These are phyloP conservation scores for Copsychus sechellarum DNA, from an alignment of 2,113 vertebrate species.

Conservation along the genomic window DNA sequence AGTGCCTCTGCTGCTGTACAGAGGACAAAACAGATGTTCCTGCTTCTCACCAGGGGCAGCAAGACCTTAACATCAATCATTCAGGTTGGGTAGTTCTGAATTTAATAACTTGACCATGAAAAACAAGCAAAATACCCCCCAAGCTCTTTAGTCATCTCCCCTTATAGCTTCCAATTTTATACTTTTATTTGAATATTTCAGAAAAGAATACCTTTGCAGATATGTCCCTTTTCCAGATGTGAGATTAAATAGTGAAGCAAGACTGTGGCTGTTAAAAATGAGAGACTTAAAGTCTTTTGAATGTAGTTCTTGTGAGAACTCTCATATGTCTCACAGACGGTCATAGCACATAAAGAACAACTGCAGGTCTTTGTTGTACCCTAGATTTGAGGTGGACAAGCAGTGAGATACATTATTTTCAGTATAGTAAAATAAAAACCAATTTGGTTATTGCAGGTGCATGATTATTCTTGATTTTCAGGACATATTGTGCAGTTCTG, in stretches of 20 bases:
- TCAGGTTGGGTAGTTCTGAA: neutral
- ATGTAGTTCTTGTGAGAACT: neutral
- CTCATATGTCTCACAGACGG: neutral
- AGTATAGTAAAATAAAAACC: neutral
- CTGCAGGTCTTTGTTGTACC: neutral
- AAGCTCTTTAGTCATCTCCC: neutral
- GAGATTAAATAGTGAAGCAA: neutral
- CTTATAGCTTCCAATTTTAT: neutral
- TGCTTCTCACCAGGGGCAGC: neutral
- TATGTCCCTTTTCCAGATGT: neutral
- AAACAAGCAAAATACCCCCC: accelerated
- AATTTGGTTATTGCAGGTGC: neutral
- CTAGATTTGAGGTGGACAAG: neutral
- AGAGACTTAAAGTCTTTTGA: neutral
- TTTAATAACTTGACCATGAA: neutral
- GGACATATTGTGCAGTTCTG: neutral
- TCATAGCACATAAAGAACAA: neutral
- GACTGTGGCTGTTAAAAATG: neutral
- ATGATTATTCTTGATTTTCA: neutral
- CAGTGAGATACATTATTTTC: neutral
- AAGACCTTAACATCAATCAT: neutral
- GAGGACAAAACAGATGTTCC: neutral
- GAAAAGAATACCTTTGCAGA: neutral
- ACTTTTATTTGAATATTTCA: neutral
- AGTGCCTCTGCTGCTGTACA: neutral